Evolutionary conservation across 2,888 invertebrate species (phyloP).

Genomic region (Palloptera scutellata): DNA sequence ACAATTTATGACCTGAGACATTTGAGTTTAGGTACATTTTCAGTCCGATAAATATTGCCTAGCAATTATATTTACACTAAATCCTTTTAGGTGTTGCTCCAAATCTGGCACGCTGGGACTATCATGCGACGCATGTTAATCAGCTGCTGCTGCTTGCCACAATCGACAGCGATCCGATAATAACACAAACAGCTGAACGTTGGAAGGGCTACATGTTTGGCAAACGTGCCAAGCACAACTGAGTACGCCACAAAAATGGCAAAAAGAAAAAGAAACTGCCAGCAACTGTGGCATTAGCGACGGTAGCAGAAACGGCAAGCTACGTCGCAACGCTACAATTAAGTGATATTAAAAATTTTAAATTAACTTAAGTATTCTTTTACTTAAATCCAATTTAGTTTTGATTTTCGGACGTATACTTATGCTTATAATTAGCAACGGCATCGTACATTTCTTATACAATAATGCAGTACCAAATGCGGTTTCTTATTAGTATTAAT

Average conservation of each 20-base stretch:
- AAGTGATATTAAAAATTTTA: conserved; percentile 29
- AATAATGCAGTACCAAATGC: too few species aligned
- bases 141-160: conserved; percentile 89
- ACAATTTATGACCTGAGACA: conserved; percentile 96
- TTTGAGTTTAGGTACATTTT: conserved; percentile 74
- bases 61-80: neutral
- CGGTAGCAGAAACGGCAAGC: conserved; percentile 1
- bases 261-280: conserved; percentile 8
- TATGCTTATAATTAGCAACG: neutral
- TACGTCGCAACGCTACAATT: conserved; percentile 14
- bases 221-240: conserved; percentile 94
- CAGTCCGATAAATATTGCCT: neutral
- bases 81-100: conserved; percentile 71
- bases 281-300: conserved; percentile 4
- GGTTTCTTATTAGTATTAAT: too few species aligned
- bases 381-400: conserved; percentile 21
- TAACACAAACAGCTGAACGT: conserved; percentile 83
- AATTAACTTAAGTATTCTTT: conserved; percentile 34
- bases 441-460: too few species aligned
- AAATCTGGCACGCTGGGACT: conserved; percentile 98
- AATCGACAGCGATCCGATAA: conserved; percentile 82
- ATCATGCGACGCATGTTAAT: conserved; percentile 98
- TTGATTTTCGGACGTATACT: too few species aligned
- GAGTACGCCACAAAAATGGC: conserved; percentile 47
- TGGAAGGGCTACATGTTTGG: conserved; percentile 97